phyloP scores from a whole-genome alignment of 2,888 invertebrate genomes.

The Deilephila elpenor region DNA sequence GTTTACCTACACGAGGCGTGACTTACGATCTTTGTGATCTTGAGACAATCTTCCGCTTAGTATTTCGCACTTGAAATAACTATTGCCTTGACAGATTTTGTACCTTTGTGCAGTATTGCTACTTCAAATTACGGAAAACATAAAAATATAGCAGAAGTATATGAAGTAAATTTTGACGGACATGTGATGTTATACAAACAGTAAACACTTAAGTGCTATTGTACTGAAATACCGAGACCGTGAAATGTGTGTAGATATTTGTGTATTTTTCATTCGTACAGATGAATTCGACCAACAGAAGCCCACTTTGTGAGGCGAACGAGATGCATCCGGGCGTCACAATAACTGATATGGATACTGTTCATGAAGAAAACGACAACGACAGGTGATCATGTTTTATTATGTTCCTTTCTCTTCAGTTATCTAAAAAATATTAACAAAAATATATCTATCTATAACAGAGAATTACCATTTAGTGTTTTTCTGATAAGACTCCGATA shows the following conservation, averaged over 20 bases:
- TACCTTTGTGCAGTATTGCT: slow-evolving; percentile 3
- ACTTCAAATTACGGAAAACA: neutral
- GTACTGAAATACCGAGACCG: slow-evolving; percentile 39
- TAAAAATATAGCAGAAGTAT: too few relatives aligned
- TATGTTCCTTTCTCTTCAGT: neutral
- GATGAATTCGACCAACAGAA: slow-evolving; percentile 75
- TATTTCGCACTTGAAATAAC: slow-evolving; percentile 24
- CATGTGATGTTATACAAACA: neutral
- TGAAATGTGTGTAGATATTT: slow-evolving; percentile 37
- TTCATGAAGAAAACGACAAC: slow-evolving; percentile 80
- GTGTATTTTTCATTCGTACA: slow-evolving; percentile 50
- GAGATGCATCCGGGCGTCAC: slow-evolving; percentile 72
- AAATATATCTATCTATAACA: neutral
- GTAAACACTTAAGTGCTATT: neutral
- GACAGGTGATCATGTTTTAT: slow-evolving; percentile 62
- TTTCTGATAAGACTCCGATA: too few relatives aligned
- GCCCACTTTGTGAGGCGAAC: slow-evolving; percentile 63
- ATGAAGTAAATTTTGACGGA: neutral
- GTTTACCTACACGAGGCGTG: neutral
- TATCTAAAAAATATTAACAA: neutral
- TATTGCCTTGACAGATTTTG: neutral
- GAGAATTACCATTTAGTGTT: too few relatives aligned
- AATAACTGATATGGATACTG: slow-evolving; percentile 80
- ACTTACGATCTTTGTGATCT: slow-evolving; percentile 10
- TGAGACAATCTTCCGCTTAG: slow-evolving; percentile 32